Evolutionary conservation across 2,797 vertebrate genomes (phyloP).

Genomic region (Typhlichthys eigenmanni): DNA sequence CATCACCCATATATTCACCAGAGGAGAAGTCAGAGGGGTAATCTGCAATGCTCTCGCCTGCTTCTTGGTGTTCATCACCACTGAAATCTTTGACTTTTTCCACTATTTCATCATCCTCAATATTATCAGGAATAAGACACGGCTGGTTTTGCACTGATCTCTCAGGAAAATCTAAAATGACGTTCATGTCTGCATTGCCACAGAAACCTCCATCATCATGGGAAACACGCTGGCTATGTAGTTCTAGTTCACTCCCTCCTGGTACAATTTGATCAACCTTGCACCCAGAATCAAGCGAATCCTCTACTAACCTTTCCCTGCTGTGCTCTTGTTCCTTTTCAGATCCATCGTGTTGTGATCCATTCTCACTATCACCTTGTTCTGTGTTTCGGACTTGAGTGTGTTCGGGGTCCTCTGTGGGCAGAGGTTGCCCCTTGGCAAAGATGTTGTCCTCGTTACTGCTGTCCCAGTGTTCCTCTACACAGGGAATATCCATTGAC

Average conservation of each 20-base stretch:
- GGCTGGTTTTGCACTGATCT: conserved; percentile 41
- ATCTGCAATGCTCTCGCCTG: conserved; percentile 76
- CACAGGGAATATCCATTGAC: conserved; percentile 18
- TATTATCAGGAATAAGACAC: conserved; percentile 38
- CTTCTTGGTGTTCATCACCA: conserved; percentile 74
- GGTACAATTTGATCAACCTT: conserved; percentile 15
- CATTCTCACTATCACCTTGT: conserved; percentile 44
- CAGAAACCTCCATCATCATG: conserved; percentile 26
- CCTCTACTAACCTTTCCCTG: conserved; percentile 18
- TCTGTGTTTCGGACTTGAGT: conserved; percentile 53
- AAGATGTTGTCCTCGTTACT: conserved; percentile 49
- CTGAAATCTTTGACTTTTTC: conserved; percentile 73
- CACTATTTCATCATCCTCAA: neutral
- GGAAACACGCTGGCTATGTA: neutral
- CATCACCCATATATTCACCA: conserved; percentile 56
- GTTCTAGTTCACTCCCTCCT: conserved; percentile 13
- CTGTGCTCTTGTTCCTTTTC: conserved; percentile 29
- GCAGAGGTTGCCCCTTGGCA: conserved; percentile 46
- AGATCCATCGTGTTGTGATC: conserved; percentile 35
- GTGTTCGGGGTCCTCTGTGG: conserved; percentile 30
- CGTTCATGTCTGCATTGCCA: conserved; percentile 1
- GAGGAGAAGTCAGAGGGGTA: conserved; percentile 75
- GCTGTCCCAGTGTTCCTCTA: conserved; percentile 4
- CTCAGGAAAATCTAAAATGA: conserved; percentile 35
- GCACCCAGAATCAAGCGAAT: conserved; percentile 24